phyloP scores from a whole-genome alignment of 2,888 invertebrate species.

The Acronicta aceris region DNA sequence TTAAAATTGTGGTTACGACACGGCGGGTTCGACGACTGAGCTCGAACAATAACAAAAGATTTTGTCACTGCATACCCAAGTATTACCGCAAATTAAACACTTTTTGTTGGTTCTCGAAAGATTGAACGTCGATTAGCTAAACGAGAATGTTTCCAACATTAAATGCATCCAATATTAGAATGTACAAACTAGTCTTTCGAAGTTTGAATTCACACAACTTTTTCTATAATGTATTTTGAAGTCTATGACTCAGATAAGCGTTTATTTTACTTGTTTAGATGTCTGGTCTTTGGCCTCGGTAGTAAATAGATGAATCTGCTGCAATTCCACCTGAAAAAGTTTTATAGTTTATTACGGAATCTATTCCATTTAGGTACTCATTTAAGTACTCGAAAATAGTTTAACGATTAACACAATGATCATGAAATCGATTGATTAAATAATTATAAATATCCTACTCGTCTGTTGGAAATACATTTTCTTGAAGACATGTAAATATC shows the following conservation, averaged over 20 bases:
- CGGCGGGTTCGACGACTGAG: constrained; percentile 68
- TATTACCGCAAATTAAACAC: constrained; percentile 33
- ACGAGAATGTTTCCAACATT: neutral
- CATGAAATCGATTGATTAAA: too few species aligned
- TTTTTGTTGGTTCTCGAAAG: constrained; percentile 44
- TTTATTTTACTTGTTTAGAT: neutral
- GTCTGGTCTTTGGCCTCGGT: neutral
- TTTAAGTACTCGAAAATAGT: too few species aligned
- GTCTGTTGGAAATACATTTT: too few species aligned
- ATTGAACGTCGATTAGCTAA: constrained; percentile 8
- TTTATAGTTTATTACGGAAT: neutral
- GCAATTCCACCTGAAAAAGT: neutral
- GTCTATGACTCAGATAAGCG: neutral
- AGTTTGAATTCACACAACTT: neutral
- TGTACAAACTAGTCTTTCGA: neutral
- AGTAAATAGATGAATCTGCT: neutral
- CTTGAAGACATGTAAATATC: too few species aligned
- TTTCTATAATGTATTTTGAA: neutral
- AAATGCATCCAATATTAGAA: neutral
- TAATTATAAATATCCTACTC: too few species aligned
- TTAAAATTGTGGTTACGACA: constrained; percentile 70
- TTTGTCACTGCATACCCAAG: constrained; percentile 53
- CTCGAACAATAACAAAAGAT: constrained; percentile 61
- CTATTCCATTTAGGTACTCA: too few species aligned
- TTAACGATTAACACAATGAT: too few species aligned